A percentile compares a stretch with the other conserved stretches of the same genome.
These are phyloP conservation scores for Boloria selene DNA, from an alignment of 2,888 invertebrate genomes.

Conservation along the genomic window DNA sequence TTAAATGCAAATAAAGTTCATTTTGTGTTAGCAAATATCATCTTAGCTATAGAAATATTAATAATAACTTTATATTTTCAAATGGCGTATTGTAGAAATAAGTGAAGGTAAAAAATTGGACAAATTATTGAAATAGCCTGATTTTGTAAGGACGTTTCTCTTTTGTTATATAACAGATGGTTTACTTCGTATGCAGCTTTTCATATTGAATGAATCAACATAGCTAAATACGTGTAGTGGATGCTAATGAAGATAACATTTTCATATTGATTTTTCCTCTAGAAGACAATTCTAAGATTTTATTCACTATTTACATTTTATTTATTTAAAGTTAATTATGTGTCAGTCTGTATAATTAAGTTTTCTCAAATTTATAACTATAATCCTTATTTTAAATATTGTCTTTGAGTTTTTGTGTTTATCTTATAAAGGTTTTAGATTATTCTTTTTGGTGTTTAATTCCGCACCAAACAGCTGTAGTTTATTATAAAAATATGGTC, in stretches of 20 bases:
- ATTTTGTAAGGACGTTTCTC: constrained; percentile 32
- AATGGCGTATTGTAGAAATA: constrained; percentile 25
- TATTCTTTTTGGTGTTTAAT: too few relatives aligned
- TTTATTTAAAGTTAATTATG: not conserved
- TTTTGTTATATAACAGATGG: constrained; percentile 28
- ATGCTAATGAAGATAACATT: constrained; percentile 1
- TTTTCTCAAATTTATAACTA: too few relatives aligned
- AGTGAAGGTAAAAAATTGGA: constrained; percentile 36
- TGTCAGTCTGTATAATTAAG: too few relatives aligned
- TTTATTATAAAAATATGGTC: too few relatives aligned
- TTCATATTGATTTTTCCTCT: not conserved
- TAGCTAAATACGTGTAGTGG: constrained; percentile 5
- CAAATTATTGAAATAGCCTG: constrained; percentile 30
- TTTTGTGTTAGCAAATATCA: constrained; percentile 8
- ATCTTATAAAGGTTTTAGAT: too few relatives aligned
- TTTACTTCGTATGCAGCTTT: constrained; percentile 1
- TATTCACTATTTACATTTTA: not conserved
- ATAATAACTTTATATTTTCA: constrained; percentile 32
- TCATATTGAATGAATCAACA: constrained; percentile 9
- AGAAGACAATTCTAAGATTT: not conserved
- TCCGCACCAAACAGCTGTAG: too few relatives aligned
- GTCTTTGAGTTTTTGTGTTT: too few relatives aligned
- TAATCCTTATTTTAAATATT: too few relatives aligned
- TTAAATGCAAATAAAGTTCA: not conserved
- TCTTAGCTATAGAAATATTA: constrained; percentile 8